Evolutionary conservation across 92 coral and sea anemone species (phyloP).

Genomic region (Actinostola sp.): DNA sequence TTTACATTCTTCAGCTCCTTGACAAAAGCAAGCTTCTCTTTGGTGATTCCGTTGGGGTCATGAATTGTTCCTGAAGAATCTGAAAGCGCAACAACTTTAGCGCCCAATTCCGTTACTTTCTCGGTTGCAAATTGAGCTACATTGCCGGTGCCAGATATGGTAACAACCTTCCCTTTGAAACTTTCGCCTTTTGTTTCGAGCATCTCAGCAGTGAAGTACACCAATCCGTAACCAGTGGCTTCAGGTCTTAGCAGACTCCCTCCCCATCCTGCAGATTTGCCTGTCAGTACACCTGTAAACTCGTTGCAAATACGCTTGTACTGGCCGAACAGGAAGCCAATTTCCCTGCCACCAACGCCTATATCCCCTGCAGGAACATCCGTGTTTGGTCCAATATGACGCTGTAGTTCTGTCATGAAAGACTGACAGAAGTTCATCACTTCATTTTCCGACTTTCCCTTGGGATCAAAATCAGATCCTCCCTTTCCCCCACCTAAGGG

Average conservation of each 20-base stretch:
- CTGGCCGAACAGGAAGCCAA: slow-evolving; percentile 92
- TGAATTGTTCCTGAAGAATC: slow-evolving; percentile 83
- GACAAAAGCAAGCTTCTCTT: slow-evolving; percentile 74
- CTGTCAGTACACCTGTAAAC: slow-evolving; percentile 88
- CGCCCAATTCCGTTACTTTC: slow-evolving; percentile 77
- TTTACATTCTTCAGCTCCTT: slow-evolving; percentile 72
- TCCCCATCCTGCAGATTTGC: slow-evolving; percentile 73
- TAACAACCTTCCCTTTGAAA: slow-evolving; percentile 73
- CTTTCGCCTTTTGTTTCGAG: slow-evolving; percentile 75
- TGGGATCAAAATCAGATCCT: slow-evolving; percentile 89
- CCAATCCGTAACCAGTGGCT: slow-evolving; percentile 90
- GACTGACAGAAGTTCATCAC: slow-evolving; percentile 95
- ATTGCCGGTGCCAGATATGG: slow-evolving; percentile 85
- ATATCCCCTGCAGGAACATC: slow-evolving; percentile 94
- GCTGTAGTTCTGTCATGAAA: slow-evolving; percentile 85
- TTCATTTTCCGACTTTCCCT: slow-evolving; percentile 81
- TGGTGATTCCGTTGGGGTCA: slow-evolving; percentile 78
- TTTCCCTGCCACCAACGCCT: slow-evolving; percentile 89
- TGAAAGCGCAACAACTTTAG: slow-evolving; percentile 78
- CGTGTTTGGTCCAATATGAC: slow-evolving; percentile 92
- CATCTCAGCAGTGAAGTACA: slow-evolving; percentile 92
- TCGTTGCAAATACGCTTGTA: slow-evolving; percentile 87
- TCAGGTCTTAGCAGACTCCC: slow-evolving; percentile 90
- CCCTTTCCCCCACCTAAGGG: slow-evolving; percentile 94
- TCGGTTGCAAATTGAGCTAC: slow-evolving; percentile 92